Evolutionary conservation across 2,888 invertebrate species (phyloP).

Genomic region (Sabatieria punctata): DNA sequence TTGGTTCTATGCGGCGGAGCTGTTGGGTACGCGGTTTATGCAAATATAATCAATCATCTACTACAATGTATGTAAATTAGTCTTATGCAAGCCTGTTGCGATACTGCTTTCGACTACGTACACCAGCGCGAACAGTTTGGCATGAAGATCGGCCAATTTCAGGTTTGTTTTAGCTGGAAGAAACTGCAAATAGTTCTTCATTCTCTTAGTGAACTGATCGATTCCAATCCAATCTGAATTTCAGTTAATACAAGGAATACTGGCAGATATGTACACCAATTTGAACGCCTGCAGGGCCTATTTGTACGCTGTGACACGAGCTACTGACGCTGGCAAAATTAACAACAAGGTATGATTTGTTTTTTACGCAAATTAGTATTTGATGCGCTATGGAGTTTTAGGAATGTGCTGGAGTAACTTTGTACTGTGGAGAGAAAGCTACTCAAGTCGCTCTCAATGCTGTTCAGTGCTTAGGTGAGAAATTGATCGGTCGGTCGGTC

Average conservation of each 20-base stretch:
- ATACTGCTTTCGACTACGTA: constrained; percentile 81
- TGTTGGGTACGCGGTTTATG: constrained; percentile 63
- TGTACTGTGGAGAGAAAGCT: constrained; percentile 74
- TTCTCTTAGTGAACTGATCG: too few species aligned
- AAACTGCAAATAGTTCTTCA: too few species aligned
- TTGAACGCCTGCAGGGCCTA: constrained; percentile 72
- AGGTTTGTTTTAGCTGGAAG: too few species aligned
- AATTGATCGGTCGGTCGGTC: background rate
- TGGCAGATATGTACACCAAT: constrained; percentile 83
- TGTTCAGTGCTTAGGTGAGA: constrained; percentile 74
- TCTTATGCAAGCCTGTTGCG: constrained; percentile 76
- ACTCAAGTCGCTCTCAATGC: constrained; percentile 76
- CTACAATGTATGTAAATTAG: too few species aligned
- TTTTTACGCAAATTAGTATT: too few species aligned
- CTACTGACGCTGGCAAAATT: constrained; percentile 55
- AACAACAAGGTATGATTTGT: constrained; percentile 54
- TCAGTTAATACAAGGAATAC: constrained; percentile 55
- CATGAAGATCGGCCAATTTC: constrained; percentile 72
- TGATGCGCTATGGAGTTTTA: constrained; percentile 14
- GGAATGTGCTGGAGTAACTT: constrained; percentile 86
- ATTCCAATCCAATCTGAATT: too few species aligned
- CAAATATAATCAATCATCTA: too few species aligned
- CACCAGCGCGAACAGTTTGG: constrained; percentile 87
- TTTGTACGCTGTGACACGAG: constrained; percentile 64
- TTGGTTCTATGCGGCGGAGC: constrained; percentile 75